A percentile compares a stretch with the other conserved stretches of the same genome.
phyloP scores from a whole-genome alignment of 2,888 invertebrate species.

The Megastigmus dorsalis region DNA sequence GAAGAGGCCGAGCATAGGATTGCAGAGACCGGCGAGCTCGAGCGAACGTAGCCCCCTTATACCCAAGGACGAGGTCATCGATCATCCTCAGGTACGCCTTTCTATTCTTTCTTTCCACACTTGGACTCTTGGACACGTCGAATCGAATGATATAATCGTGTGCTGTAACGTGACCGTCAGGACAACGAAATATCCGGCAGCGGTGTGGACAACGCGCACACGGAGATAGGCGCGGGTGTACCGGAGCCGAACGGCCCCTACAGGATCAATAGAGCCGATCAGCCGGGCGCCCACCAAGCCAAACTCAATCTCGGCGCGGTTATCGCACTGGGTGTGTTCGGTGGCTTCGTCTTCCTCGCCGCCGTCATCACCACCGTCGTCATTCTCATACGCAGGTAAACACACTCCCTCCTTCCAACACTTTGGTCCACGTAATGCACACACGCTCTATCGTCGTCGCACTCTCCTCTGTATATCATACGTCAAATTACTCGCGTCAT shows the following conservation, averaged over 20 bases:
- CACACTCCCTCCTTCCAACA: not conserved
- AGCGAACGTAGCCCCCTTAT: slow-evolving; percentile 43
- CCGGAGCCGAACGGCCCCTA: slow-evolving; percentile 78
- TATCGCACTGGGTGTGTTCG: slow-evolving; percentile 91
- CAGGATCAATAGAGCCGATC: slow-evolving; percentile 71
- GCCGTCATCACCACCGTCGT: slow-evolving; percentile 93
- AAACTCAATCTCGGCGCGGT: slow-evolving; percentile 90
- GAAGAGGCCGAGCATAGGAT: slow-evolving; percentile 66
- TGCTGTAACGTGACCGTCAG: too few species aligned
- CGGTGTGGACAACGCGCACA: slow-evolving; percentile 70
- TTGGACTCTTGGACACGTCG: too few species aligned
- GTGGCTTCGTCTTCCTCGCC: slow-evolving; percentile 92
- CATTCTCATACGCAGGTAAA: slow-evolving; percentile 90
- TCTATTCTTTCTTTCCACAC: not conserved
- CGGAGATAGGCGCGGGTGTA: slow-evolving; percentile 68
- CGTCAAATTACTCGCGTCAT: too few species aligned
- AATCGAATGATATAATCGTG: too few species aligned
- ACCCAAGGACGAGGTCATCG: slow-evolving; percentile 45
- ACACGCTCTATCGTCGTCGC: too few species aligned
- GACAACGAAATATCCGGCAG: slow-evolving; percentile 84
- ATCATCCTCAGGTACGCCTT: slow-evolving; percentile 48
- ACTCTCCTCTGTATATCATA: too few species aligned
- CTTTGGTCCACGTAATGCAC: not conserved
- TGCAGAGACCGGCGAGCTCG: slow-evolving; percentile 64
- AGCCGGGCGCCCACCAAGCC: slow-evolving; percentile 74